Evolutionary conservation across 2,113 vertebrate genomes (phyloP), one percentile per base, ranked within the genome.

Genomic region (Hippocampus guttulatus): DNA sequence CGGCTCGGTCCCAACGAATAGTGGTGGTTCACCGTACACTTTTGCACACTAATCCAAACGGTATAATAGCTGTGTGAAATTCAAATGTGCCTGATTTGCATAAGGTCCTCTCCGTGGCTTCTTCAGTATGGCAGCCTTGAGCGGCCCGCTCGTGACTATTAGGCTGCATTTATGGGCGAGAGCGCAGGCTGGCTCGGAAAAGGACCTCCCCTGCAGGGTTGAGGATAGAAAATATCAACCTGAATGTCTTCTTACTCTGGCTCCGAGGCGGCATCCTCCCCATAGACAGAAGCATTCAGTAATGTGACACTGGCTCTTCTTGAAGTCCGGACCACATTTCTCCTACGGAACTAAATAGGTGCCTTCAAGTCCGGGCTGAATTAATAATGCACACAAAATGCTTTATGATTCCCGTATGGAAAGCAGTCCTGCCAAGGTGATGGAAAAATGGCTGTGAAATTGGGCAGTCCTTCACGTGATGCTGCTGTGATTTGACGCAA

Each of bases 331-430:
- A 73, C 79, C 76, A 85, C 74, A 40, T 63, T n/a, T 63, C 33
- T 63, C 18, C 33, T 41, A 45, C 55, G 75, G 78, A 73, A 91
- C 69, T 81, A 76, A 90, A 85, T 87, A 85, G 83, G 85, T 81
- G 75, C 41, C 70, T 83, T 84, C 75, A 73, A 27, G 74, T 87
- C 82, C 73, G 82, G 65, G 62, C 76, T 75, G 79, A 89, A 87
- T 90, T 88, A 90, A 91, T 88, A 77, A 81, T 69, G 81, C 85
- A 80, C 72, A 73, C 74, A 72, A 86, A 90, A 87, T 63, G 75
- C 73, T 75, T 82, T 80, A 75, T 82, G 82, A 85, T 90, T 33
- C 30, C 4, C 30, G 3, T 90, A 88, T 90, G 88, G 84, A 81
- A 89, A 89, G 81, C 67, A 78, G 79, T 65, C 71, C 43, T 61